phyloP scores from a whole-genome alignment of 2,888 invertebrate genomes.

The Rhamnusium bicolor region DNA sequence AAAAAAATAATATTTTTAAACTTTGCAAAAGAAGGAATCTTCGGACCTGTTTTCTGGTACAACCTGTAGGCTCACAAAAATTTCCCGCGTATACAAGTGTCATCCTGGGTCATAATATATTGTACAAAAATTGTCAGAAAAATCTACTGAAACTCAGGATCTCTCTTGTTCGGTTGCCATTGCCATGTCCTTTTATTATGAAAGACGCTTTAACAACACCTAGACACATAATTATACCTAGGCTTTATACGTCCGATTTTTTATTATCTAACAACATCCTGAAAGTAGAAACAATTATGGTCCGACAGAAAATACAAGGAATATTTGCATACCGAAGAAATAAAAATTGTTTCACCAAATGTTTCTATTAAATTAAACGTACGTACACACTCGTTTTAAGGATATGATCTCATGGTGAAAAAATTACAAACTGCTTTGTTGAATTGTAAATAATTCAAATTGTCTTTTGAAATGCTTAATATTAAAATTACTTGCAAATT shows the following conservation, averaged over 20 bases:
- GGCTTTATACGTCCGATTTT: not conserved
- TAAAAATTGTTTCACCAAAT: constrained; percentile 28
- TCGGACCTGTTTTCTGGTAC: too few relatives aligned
- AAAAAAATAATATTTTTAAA: too few relatives aligned
- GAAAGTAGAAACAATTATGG: not conserved
- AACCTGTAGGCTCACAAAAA: too few relatives aligned
- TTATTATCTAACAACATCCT: not conserved
- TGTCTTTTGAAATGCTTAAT: constrained; percentile 17
- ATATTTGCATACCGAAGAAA: constrained; percentile 18
- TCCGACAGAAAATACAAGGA: not conserved
- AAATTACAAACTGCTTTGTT: constrained; percentile 37
- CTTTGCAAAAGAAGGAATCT: too few relatives aligned
- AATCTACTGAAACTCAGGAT: too few relatives aligned
- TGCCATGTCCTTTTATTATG: too few relatives aligned
- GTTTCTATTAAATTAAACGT: constrained; percentile 17
- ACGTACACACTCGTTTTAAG: constrained; percentile 23
- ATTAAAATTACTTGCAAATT: constrained; percentile 15
- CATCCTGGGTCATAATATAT: too few relatives aligned
- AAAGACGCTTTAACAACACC: too few relatives aligned
- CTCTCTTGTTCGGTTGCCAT: too few relatives aligned
- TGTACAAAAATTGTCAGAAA: too few relatives aligned
- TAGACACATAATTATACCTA: not conserved
- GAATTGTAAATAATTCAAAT: constrained; percentile 39
- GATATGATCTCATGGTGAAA: constrained; percentile 46
- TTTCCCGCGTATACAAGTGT: too few relatives aligned